Evolutionary conservation across 92 coral and sea anemone species (phyloP), one percentile per base, ranked within the genome.

Genomic region (Porites divaricata): DNA sequence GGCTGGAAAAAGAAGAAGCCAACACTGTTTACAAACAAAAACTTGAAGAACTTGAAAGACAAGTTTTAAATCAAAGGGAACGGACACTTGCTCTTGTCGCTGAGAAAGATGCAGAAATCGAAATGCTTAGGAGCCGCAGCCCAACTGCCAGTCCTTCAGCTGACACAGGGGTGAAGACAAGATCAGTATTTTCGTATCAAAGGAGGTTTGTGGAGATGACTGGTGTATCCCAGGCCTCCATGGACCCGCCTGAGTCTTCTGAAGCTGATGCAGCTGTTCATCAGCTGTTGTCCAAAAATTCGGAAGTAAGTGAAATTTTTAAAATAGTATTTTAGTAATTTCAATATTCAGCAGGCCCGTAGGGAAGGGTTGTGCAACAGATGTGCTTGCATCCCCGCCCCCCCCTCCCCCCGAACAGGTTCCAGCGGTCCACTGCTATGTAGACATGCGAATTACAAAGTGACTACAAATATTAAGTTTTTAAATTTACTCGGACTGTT

Each of bases 61-160:
- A 97, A 73, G 96, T 97, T 68, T 84, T 90, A 70, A 95, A 95
- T 64, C 99, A 97, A 85, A 78, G 99, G 10, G 98, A 93, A 68
- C 83, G 99, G 70, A 97, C 99, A 11, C 73, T 97, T 20, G 90
- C 93, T 17, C 91, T 97, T 23, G 68, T 97, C 9, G 95, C 96
- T 1, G 99, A 97, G 93, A 97, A 97, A 66, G 99, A 97, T 25
- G 90, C 94, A 8, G 99, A 97, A 79, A 84, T 97, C 26, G 98
- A 95, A 85, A 58, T 87, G 10, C 90, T 97, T 4, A 91, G 93
- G 62, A 67, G 49, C 12, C 88, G 92, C 22, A 92, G 93, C 50
- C 98, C 93, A 8, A 65, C 92, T 19, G 77, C 76, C 23, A 94
- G 95, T 83, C 95, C 98, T 25, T 81, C 93, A 11, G 89, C 90